phyloP scores from a whole-genome alignment of 2,797 vertebrate genomes.

The Meda fulgida region DNA sequence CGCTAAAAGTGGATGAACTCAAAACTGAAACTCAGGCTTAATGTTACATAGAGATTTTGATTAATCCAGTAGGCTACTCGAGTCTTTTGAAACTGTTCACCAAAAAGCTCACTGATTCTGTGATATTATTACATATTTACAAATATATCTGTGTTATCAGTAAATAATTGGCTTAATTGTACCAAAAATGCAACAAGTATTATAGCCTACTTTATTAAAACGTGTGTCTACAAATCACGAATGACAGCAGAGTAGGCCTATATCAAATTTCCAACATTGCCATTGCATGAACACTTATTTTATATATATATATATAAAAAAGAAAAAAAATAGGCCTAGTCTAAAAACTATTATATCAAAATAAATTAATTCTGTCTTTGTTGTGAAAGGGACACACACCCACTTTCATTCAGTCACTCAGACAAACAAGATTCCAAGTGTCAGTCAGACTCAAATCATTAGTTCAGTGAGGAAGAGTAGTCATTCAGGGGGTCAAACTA shows the following conservation, averaged over 20 bases:
- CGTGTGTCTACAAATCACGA: background rate
- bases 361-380: background rate
- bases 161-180: too few relatives aligned
- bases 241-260: background rate
- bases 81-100: background rate
- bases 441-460: too few relatives aligned
- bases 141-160: too few relatives aligned
- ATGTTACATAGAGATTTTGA: too few relatives aligned
- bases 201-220: background rate
- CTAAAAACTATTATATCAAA: background rate
- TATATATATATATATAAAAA: background rate
- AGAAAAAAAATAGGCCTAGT: background rate
- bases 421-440: too few relatives aligned
- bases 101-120: background rate
- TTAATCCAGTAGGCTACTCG: too few relatives aligned
- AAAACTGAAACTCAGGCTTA: too few relatives aligned
- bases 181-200: background rate
- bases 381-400: background rate
- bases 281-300: background rate
- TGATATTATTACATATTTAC: background rate
- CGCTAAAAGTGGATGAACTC: too few relatives aligned
- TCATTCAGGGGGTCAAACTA: too few relatives aligned
- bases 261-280: too few relatives aligned
- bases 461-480: too few relatives aligned
- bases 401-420: too few relatives aligned